Evolutionary conservation across 2,797 vertebrate species (phyloP).

Genomic region (Sebastes goodei): DNA sequence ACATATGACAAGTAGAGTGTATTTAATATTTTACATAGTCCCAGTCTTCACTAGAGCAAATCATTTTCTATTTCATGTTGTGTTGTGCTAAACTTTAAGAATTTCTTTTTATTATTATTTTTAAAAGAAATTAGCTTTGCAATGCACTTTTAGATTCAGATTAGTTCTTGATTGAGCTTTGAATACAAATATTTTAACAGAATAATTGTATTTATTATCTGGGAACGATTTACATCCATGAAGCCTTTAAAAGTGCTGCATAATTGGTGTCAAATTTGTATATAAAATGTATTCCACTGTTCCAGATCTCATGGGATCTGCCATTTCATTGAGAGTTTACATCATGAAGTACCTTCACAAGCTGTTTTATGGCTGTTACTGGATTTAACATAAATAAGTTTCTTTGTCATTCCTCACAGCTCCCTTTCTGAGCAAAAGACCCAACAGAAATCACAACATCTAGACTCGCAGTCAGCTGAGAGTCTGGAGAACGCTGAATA

Average conservation of each 20-base stretch:
- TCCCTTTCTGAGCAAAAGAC: constrained; percentile 81
- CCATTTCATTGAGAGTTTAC: not conserved
- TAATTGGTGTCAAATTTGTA: not conserved
- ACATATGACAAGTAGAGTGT: too few relatives aligned
- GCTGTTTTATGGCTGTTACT: not conserved
- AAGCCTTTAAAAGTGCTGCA: not conserved
- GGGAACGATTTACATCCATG: too few relatives aligned
- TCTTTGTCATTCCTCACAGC: constrained; percentile 66
- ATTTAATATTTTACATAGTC: too few relatives aligned
- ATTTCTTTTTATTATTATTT: too few relatives aligned
- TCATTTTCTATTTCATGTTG: rapidly evolving
- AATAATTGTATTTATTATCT: too few relatives aligned
- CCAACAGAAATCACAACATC: constrained; percentile 60
- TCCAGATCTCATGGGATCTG: not conserved
- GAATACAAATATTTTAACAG: too few relatives aligned
- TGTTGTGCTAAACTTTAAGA: too few relatives aligned
- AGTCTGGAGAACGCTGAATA: constrained; percentile 58
- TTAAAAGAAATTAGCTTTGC: too few relatives aligned
- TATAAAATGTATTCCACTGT: not conserved
- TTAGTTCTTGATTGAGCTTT: too few relatives aligned
- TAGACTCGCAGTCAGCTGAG: constrained; percentile 2
- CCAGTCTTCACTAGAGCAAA: too few relatives aligned
- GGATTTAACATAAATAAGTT: not conserved
- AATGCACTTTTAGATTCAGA: too few relatives aligned
- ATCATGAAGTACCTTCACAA: not conserved